phyloP scores from a whole-genome alignment of 2,113 vertebrate genomes.

The Nestor notabilis region DNA sequence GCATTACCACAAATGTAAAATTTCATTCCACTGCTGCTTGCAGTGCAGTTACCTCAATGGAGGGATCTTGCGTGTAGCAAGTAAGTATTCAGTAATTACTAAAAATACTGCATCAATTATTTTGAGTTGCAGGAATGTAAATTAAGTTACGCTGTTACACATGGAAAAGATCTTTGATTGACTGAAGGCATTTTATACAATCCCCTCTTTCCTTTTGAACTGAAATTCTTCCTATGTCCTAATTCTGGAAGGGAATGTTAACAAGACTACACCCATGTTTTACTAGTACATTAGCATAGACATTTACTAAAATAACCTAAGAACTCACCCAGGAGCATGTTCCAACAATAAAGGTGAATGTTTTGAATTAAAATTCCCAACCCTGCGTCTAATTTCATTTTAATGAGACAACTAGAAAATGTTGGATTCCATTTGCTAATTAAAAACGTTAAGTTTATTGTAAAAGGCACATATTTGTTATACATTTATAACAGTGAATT shows the following conservation, averaged over 20 bases:
- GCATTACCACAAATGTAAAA: neutral
- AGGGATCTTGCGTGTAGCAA: neutral
- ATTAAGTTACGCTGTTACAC: neutral
- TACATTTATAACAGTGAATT: neutral
- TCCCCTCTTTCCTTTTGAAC: neutral
- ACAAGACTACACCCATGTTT: neutral
- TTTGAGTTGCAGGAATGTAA: neutral
- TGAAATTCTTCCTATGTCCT: neutral
- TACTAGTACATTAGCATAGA: neutral
- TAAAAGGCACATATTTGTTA: neutral
- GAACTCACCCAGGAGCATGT: neutral
- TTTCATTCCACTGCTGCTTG: neutral
- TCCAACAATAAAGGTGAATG: neutral
- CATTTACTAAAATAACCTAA: neutral
- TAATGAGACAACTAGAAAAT: constrained; percentile 12
- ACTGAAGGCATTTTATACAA: neutral
- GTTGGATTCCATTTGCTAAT: neutral
- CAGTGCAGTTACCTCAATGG: neutral
- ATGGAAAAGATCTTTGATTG: neutral
- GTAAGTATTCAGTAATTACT: neutral
- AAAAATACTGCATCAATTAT: neutral
- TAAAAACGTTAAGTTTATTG: neutral
- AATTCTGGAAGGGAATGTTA: neutral
- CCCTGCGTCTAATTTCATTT: constrained; percentile 3
- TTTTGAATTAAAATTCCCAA: constrained; percentile 47